Evolutionary conservation across 2,113 vertebrate species (phyloP).

Genomic region (Serilophus lunatus): DNA sequence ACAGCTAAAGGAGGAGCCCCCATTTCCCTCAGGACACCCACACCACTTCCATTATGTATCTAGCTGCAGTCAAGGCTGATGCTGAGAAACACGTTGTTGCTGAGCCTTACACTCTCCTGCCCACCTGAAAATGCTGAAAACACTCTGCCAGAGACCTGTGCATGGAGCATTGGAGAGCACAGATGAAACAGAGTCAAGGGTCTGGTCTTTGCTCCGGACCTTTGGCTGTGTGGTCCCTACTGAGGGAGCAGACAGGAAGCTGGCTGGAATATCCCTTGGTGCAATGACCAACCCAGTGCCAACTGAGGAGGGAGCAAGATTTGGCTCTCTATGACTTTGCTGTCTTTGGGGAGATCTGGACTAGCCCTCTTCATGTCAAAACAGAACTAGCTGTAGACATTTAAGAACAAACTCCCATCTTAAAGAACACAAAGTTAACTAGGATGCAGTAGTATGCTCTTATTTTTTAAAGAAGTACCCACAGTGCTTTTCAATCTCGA

Average conservation of each 20-base stretch:
- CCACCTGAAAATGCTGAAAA: neutral
- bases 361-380: neutral
- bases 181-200: neutral
- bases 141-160: neutral
- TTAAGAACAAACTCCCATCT: neutral
- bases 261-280: neutral
- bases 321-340: neutral
- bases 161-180: neutral
- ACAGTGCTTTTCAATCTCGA: neutral
- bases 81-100: rapidly evolving
- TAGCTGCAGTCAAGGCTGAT: neutral
- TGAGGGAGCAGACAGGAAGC: neutral
- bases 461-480: neutral
- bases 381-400: neutral
- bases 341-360: neutral
- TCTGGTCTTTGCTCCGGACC: neutral
- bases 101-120: neutral
- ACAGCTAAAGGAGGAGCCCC: too few relatives aligned
- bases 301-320: neutral
- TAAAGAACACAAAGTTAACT: neutral
- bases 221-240: neutral
- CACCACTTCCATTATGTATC: neutral
- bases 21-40: neutral
- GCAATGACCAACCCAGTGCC: neutral
- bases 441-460: neutral